phyloP scores from a whole-genome alignment of 2,888 invertebrate genomes.

The Apamea epomidion region DNA sequence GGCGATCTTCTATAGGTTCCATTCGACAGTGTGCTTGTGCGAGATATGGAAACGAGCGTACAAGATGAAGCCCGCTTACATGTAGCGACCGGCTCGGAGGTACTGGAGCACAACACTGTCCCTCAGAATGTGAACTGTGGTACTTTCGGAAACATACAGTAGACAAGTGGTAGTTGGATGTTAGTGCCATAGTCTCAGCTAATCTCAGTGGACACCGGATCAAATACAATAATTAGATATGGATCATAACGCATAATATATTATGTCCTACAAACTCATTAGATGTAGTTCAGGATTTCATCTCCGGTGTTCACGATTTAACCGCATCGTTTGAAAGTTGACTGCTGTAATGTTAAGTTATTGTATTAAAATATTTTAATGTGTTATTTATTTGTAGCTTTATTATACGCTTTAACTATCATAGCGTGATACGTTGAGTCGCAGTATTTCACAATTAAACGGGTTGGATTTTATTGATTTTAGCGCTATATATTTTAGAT shows the following conservation, averaged over 20 bases:
- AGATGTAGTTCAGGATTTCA: slow-evolving; percentile 54
- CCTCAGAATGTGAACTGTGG: slow-evolving; percentile 76
- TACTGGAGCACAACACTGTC: slow-evolving; percentile 74
- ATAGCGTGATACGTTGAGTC: slow-evolving; percentile 79
- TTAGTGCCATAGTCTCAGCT: slow-evolving; percentile 86
- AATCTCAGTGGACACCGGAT: slow-evolving; percentile 70
- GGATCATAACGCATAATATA: slow-evolving; percentile 49
- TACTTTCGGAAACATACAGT: slow-evolving; percentile 73
- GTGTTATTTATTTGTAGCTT: slow-evolving; percentile 91
- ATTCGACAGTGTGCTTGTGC: slow-evolving; percentile 98
- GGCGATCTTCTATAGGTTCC: slow-evolving; percentile 98
- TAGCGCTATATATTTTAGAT: slow-evolving; percentile 78
- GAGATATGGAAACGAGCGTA: slow-evolving; percentile 99
- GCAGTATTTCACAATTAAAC: slow-evolving; percentile 84
- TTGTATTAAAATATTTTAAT: slow-evolving; percentile 90
- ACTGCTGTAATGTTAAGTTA: slow-evolving; percentile 89
- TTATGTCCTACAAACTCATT: slow-evolving; percentile 56
- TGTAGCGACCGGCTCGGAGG: slow-evolving; percentile 91
- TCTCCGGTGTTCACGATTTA: slow-evolving; percentile 70
- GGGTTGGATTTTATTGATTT: slow-evolving; percentile 82
- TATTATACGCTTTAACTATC: slow-evolving; percentile 86
- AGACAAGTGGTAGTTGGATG: slow-evolving; percentile 77
- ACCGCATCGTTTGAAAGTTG: slow-evolving; percentile 85
- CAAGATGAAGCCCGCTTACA: slow-evolving; percentile 96
- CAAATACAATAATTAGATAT: slow-evolving; percentile 51